Evolutionary conservation across 1,140 invertebrate genomes (phyloP).

Genomic region (Drosophila kohkoa): DNA sequence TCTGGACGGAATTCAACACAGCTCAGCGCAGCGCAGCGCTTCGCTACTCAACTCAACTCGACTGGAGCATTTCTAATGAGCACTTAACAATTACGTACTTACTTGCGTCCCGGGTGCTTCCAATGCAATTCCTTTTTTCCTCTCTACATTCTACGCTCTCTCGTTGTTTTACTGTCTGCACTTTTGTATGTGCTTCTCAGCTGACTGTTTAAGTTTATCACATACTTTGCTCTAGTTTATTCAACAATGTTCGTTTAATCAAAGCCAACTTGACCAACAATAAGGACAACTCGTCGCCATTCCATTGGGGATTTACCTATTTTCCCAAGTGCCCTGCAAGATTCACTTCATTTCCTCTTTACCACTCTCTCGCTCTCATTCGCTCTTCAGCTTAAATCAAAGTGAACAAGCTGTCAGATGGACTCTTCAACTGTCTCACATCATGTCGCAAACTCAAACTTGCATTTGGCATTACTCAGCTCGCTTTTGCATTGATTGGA

Average conservation of each 20-base stretch:
- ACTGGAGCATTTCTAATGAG: slow-evolving; percentile 77
- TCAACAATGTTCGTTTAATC: slow-evolving; percentile 70
- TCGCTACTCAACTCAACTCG: slow-evolving; percentile 22
- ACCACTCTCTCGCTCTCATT: no score
- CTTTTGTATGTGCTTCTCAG: slow-evolving; percentile 13
- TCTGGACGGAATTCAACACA: slow-evolving; percentile 3
- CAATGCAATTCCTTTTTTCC: slow-evolving; percentile 22
- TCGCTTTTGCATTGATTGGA: slow-evolving; percentile 63
- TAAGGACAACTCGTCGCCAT: slow-evolving; percentile 48
- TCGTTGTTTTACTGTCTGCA: slow-evolving; percentile 8
- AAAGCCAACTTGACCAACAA: slow-evolving; percentile 67
- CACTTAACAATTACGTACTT: slow-evolving; percentile 81
- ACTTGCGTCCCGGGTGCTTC: slow-evolving; percentile 29
- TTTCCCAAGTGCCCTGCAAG: slow-evolving; percentile 41
- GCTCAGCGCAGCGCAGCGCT: slow-evolving; percentile 1
- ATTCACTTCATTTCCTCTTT: slow-evolving; percentile 35
- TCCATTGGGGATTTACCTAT: slow-evolving; percentile 43
- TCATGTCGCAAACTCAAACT: not conserved
- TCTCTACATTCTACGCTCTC: slow-evolving; percentile 5
- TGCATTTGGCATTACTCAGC: slow-evolving; percentile 15
- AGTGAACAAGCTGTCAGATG: slow-evolving; percentile 47
- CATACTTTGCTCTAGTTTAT: slow-evolving; percentile 60
- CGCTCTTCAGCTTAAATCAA: slow-evolving; percentile 58
- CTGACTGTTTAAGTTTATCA: slow-evolving; percentile 53
- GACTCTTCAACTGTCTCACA: slow-evolving; percentile 26